Percentiles rank a stretch among this genome's conserved stretches.
These are phyloP conservation scores for Cotesia vestalis DNA, from an alignment of 1,140 invertebrate species.

Conservation along the genomic window DNA sequence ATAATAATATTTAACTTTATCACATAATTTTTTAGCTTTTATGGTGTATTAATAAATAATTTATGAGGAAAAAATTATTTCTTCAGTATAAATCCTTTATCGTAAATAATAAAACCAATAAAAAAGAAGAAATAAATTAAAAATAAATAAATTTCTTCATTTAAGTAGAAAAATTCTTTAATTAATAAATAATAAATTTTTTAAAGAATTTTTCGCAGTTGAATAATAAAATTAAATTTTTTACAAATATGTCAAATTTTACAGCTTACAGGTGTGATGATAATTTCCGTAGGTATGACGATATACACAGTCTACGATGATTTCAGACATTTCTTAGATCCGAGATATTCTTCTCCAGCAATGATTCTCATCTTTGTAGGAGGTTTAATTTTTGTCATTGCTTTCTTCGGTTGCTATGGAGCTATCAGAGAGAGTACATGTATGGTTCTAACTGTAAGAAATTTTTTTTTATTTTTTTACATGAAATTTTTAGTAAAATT, in stretches of 20 bases:
- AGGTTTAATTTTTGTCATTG: slow-evolving; percentile 78
- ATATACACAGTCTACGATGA: slow-evolving; percentile 78
- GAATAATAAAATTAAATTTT: not conserved
- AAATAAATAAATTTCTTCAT: not conserved
- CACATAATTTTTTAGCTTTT: slow-evolving; percentile 63
- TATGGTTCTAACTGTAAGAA: slow-evolving; percentile 79
- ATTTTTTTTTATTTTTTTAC: not conserved
- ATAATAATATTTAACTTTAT: slow-evolving; percentile 53
- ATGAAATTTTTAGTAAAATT: too few species aligned
- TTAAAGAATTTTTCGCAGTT: not conserved
- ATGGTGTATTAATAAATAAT: slow-evolving; percentile 60
- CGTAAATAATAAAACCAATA: slow-evolving; percentile 31
- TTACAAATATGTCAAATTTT: slow-evolving; percentile 25
- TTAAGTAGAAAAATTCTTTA: too few species aligned
- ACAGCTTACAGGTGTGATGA: slow-evolving; percentile 77
- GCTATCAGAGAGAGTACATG: slow-evolving; percentile 84
- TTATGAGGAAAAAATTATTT: slow-evolving; percentile 41
- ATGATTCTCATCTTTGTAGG: slow-evolving; percentile 80
- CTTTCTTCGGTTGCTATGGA: slow-evolving; percentile 83
- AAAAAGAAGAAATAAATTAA: slow-evolving; percentile 9
- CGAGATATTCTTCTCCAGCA: slow-evolving; percentile 76
- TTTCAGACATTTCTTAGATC: slow-evolving; percentile 76
- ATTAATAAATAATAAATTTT: too few species aligned
- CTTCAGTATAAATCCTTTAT: slow-evolving; percentile 34
- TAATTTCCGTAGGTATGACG: slow-evolving; percentile 81